Conservation (phyloP, 2,797 vertebrate genomes). For the Parauchenoglanis punctatus region DNA sequence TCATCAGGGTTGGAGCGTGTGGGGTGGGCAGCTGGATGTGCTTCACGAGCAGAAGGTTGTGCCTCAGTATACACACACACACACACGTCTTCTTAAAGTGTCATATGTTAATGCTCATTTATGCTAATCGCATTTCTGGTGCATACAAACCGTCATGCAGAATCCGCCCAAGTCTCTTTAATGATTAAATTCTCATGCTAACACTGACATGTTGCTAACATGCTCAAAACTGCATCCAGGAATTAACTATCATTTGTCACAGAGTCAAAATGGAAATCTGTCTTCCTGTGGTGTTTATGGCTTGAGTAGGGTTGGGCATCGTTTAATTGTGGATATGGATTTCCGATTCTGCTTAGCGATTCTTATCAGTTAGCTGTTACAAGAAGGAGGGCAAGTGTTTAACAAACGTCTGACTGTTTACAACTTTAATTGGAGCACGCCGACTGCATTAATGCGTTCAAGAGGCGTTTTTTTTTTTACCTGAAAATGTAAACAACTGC, state of each 20-base stretch:
- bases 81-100: background rate
- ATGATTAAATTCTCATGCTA: background rate
- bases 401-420: too few relatives aligned
- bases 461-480: too few relatives aligned
- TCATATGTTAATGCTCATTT: background rate
- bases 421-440: too few relatives aligned
- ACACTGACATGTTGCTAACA: background rate
- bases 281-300: background rate
- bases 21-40: constrained; percentile 57
- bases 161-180: background rate
- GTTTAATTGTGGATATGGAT: too few relatives aligned
- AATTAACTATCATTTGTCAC: background rate
- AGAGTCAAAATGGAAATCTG: background rate
- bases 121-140: background rate
- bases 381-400: too few relatives aligned
- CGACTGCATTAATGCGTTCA: too few relatives aligned
- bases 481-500: too few relatives aligned
- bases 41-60: constrained; percentile 18
- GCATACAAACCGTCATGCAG: background rate
- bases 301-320: background rate
- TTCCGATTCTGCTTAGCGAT: too few relatives aligned
- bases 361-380: too few relatives aligned
- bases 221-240: background rate
- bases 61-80: background rate
- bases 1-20: constrained; percentile 45